Percentiles rank a stretch among this genome's conserved stretches.
Evolutionary conservation across 2,797 vertebrate genomes (phyloP).

Genomic region (Sebastes minor): DNA sequence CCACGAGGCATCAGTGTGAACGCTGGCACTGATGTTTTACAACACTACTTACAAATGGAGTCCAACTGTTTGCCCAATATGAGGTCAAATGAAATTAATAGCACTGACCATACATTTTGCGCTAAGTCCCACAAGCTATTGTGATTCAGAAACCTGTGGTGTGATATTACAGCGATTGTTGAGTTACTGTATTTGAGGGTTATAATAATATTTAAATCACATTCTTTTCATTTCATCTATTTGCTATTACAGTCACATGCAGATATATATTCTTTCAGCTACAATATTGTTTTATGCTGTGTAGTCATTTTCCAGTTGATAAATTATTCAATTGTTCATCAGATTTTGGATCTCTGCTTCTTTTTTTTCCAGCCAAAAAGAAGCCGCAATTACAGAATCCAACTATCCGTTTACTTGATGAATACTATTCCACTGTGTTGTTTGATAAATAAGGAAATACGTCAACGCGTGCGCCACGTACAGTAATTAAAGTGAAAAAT

Average conservation of each 20-base stretch:
- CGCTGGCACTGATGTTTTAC: conserved; percentile 63
- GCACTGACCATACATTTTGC: conserved; percentile 70
- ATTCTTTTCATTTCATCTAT: conserved; percentile 39
- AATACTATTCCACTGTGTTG: conserved; percentile 92
- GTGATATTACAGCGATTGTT: conserved; percentile 54
- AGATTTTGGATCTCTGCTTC: conserved; percentile 84
- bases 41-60: conserved; percentile 64
- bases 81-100: conserved; percentile 82
- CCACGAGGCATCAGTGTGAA: conserved; percentile 78
- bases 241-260: neutral
- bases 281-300: conserved; percentile 31
- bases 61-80: conserved; percentile 76
- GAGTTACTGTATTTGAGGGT: conserved; percentile 64
- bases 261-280: conserved; percentile 29
- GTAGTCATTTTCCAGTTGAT: conserved; percentile 32
- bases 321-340: conserved; percentile 49
- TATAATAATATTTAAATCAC: conserved; percentile 56
- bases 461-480: conserved; percentile 94
- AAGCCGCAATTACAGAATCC: conserved; percentile 91
- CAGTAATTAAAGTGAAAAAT: conserved; percentile 99
- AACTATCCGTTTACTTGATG: conserved; percentile 98
- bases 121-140: conserved; percentile 66
- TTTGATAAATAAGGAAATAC: conserved; percentile 99
- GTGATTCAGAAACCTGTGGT: conserved; percentile 68
- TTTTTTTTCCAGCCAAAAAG: conserved; percentile 72